These are phyloP conservation scores for Dryobotodes eremita DNA, from an alignment of 2,888 invertebrate genomes.

Conservation along the genomic window DNA sequence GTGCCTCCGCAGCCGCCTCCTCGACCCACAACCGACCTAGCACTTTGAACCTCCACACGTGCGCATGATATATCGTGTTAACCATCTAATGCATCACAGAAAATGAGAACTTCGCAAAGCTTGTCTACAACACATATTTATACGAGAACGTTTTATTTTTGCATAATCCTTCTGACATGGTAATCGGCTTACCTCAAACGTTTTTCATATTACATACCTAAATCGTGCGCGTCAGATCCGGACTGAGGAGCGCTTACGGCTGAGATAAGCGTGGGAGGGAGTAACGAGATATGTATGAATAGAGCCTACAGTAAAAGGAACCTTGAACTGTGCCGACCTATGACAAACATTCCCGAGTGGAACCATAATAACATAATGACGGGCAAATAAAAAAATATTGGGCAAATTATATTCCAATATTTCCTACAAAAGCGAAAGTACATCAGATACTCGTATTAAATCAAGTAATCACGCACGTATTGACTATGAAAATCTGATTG, in stretches of 20 bases:
- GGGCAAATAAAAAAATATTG: slow-evolving; percentile 53
- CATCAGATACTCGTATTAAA: slow-evolving; percentile 55
- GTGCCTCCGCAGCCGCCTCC: slow-evolving; percentile 51
- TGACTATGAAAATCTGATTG: slow-evolving; percentile 51
- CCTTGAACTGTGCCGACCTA: slow-evolving; percentile 61
- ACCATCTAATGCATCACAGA: slow-evolving; percentile 65
- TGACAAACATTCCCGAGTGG: slow-evolving; percentile 56
- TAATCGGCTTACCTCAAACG: slow-evolving; percentile 63
- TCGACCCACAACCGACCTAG: slow-evolving; percentile 62
- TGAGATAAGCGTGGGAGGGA: slow-evolving; percentile 27
- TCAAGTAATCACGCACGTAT: slow-evolving; percentile 57
- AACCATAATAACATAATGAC: slow-evolving; percentile 41
- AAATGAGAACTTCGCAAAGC: slow-evolving; percentile 59
- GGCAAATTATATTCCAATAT: slow-evolving; percentile 53
- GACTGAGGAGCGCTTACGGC: slow-evolving; percentile 25
- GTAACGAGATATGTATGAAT: slow-evolving; percentile 32
- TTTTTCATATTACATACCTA: slow-evolving; percentile 60
- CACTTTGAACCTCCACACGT: slow-evolving; percentile 71
- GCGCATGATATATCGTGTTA: slow-evolving; percentile 72
- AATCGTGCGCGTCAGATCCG: slow-evolving; percentile 41
- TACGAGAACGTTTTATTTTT: slow-evolving; percentile 59
- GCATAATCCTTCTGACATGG: slow-evolving; percentile 62
- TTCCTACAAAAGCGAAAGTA: slow-evolving; percentile 50
- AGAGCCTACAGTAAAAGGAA: slow-evolving; percentile 35
- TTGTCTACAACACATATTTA: slow-evolving; percentile 55